Evolutionary conservation across 1,140 invertebrate species (phyloP), one percentile per base, ranked within the genome.

Genomic region (Drosophila lowei): DNA sequence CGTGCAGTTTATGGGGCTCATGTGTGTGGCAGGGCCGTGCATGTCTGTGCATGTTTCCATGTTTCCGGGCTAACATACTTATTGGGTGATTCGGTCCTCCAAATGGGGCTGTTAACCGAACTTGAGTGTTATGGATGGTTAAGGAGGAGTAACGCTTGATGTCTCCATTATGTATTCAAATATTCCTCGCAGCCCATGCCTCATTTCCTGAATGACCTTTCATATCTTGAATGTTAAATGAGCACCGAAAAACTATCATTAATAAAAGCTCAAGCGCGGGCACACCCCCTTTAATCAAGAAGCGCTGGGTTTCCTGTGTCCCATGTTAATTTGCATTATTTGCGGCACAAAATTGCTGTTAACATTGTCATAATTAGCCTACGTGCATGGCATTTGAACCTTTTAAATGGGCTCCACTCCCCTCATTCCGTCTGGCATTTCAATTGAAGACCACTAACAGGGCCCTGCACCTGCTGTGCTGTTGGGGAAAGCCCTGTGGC

Each of bases 301-400:
- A 56, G 58, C 63, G 72, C 52, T 72, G 68, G 30, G 50, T 50
- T 71, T 72, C 72, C 54, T 70, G 46, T 67, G 61, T 62, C 73
- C 72, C 77, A 84, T 85, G 60, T 77, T 77, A 74, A 79, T 84
- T 84, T 84, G 79, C 80, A 80, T 85, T 76, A 81, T 72, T 71
- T 57, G 72, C 66, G 76, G 68, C 71, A 56, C 71, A 56, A 79
- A 85, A 85, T 80, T 85, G 66, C 85, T 73, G 78, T 84, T 79
- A 80, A 85, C 81, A 85, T 80, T 77, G 80, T 79, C 77, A 84
- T 84, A 84, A 84, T 84, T 84, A 84, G 81, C 77, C 78, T 85
- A 84, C 80, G 80, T 84, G 80, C 80, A 47, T 61, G 62, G 79
- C 79, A 85, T 84, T 79, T 67, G 80, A 79, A 79, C 80, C 73